Conservation (phyloP, 2,797 vertebrate genomes). For the Anguilla marmorata region DNA sequence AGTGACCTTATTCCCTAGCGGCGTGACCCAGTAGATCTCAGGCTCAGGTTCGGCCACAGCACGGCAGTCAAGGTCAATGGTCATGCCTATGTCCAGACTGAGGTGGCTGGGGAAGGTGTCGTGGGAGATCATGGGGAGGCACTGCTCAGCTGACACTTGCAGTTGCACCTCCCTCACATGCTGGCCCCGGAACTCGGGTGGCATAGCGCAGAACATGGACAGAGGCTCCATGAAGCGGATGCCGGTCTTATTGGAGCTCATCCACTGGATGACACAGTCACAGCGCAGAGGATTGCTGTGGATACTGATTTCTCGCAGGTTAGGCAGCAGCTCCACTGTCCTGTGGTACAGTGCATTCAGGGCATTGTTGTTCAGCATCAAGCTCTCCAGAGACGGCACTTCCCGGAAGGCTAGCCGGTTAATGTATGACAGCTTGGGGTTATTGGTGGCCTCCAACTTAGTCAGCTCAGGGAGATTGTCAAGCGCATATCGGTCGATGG, state of each 20-base stretch:
- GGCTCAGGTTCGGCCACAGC: slow-evolving; percentile 95
- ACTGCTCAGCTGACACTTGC: slow-evolving; percentile 80
- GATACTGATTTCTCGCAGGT: slow-evolving; percentile 93
- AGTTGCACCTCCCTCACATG: slow-evolving; percentile 83
- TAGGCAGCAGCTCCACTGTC: slow-evolving; percentile 88
- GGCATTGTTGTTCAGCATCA: slow-evolving; percentile 97
- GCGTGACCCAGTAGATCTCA: slow-evolving; percentile 97
- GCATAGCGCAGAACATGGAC: slow-evolving; percentile 91
- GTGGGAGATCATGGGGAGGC: slow-evolving; percentile 91
- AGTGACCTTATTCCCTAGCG: slow-evolving; percentile 87
- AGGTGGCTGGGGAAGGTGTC: slow-evolving; percentile 88
- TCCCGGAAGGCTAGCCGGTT: slow-evolving; percentile 87
- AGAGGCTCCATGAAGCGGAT: slow-evolving; percentile 97
- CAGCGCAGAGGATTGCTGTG: slow-evolving; percentile 94
- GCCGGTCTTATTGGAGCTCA: slow-evolving; percentile 88
- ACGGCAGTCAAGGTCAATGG: slow-evolving; percentile 85
- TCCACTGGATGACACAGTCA: slow-evolving; percentile 93
- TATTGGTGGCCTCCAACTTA: slow-evolving; percentile 95
- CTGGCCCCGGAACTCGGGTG: slow-evolving; percentile 82
- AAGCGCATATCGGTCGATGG: slow-evolving; percentile 86
- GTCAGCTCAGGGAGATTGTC: slow-evolving; percentile 97
- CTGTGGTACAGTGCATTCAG: slow-evolving; percentile 89
- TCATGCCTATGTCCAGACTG: slow-evolving; percentile 82
- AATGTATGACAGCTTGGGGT: slow-evolving; percentile 91
- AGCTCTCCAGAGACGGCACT: slow-evolving; percentile 90